Base-by-base conservation (phyloP, 2,113 vertebrate species). In the Pithys albifrons region DNA sequence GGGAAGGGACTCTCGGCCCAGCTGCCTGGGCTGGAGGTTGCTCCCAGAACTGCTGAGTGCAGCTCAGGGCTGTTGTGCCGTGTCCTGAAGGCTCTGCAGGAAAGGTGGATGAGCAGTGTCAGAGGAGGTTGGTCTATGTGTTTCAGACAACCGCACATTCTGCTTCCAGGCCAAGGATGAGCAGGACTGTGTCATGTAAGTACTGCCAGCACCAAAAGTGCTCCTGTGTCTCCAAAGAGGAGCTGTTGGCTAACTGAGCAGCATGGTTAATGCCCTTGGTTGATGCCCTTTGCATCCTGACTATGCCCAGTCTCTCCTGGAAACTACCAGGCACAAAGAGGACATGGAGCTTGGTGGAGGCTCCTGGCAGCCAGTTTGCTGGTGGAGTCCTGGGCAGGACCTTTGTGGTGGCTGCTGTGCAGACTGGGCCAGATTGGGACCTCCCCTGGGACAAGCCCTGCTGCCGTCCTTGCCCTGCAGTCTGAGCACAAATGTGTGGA, bases 141-240 rank as follows among this genome's bases (percentile, higher is more conserved):
- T 67, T 97, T 46, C 93, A 98, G 98, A 98, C 96, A 98, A 98
- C 49, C 94, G 97, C 69, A 98, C 96, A 2, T 98, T 97, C 73
- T 93, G 88, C 83, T 98, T 98, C 78, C 95, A 96, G 64, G 95
- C 98, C 24, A 94, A 98, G 61, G 97, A 98, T 20, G 98, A 98
- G 69, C 93, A 97, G 79, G 97, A 98, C 37, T 98, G 98, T 82
- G 72, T 85, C 8, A 74, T 43, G 95, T 98, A 91, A 98, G 98
- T 98, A 82, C 27, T 23, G 19, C 33, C 18, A 8, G 37, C 0
- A 1, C 39, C 62, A 54, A 39, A 35, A 22, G 6, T 28, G 22
- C 9, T n/a, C 24, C 51, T 61, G 37, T 62, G 29, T 17, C 35
- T 66, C 16, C 1, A 9, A 3, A 51, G 62, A 59, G 37, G 22